These are phyloP conservation scores for Cryptomyrus ogoouensis DNA, from an alignment of 2,113 vertebrate species.

Conservation along the genomic window DNA sequence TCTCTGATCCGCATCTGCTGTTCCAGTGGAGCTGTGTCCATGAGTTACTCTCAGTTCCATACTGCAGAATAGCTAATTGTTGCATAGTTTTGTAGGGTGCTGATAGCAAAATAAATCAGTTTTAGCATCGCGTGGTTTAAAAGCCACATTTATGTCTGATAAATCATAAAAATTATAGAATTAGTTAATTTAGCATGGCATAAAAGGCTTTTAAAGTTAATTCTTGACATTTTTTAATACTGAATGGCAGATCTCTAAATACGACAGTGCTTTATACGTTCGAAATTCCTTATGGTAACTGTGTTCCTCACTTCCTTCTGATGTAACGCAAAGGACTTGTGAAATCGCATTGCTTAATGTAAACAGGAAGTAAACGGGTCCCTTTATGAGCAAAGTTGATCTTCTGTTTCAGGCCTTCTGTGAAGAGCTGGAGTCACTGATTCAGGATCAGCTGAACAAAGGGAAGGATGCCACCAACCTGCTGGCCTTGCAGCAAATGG, in stretches of 20 bases:
- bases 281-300: not conserved
- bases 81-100: not conserved
- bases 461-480: conserved; percentile 93
- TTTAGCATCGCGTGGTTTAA: not conserved
- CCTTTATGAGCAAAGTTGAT: not conserved
- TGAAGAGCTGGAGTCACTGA: conserved; percentile 95
- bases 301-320: not conserved
- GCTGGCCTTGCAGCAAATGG: conserved; percentile 93
- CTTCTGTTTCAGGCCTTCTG: conserved; percentile 77
- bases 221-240: not conserved
- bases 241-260: not conserved
- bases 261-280: not conserved
- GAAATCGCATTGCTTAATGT: not conserved
- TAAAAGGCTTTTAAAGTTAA: not conserved
- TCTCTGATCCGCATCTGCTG: not conserved
- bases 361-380: not conserved
- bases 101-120: not conserved
- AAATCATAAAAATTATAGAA: too few relatives aligned
- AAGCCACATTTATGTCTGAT: not conserved
- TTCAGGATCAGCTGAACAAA: conserved; percentile 95
- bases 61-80: not conserved
- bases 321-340: not conserved
- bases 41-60: not conserved
- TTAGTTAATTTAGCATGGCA: not conserved
- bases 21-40: not conserved